These are phyloP conservation scores for Pandion haliaetus DNA, from an alignment of 2,113 vertebrate species.

Conservation along the genomic window DNA sequence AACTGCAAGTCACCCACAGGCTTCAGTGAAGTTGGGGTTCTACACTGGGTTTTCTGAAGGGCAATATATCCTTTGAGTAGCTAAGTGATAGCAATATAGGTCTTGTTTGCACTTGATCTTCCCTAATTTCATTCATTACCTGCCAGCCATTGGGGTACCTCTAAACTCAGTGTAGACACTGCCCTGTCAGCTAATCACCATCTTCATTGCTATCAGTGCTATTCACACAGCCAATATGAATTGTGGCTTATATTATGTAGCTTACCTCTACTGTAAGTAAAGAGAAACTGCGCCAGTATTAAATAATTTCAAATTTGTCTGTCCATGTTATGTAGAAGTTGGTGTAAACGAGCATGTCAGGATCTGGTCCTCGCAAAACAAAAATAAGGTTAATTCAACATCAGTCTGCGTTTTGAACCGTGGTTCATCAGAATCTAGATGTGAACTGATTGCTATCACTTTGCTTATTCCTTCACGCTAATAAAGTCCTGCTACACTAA, in stretches of 20 bases:
- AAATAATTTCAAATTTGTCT: background rate
- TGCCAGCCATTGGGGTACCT: background rate
- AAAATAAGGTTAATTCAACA: background rate
- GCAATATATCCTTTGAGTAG: background rate
- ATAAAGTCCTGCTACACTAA: background rate
- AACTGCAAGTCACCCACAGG: background rate
- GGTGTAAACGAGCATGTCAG: background rate
- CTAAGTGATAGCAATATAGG: background rate
- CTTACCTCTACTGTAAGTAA: background rate
- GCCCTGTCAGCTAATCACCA: background rate
- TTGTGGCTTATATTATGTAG: background rate
- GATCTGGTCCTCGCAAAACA: background rate
- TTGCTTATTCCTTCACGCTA: background rate
- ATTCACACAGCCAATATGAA: fast-evolving
- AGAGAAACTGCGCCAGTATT: background rate
- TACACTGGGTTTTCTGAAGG: background rate
- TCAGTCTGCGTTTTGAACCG: background rate
- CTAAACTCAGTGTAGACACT: background rate
- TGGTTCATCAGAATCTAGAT: background rate
- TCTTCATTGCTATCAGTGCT: background rate
- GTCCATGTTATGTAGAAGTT: fast-evolving
- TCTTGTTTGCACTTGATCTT: background rate
- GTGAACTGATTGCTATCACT: background rate
- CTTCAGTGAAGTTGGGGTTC: background rate
- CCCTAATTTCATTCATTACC: background rate